Evolutionary conservation across 2,113 vertebrate species (phyloP).

Genomic region (Callorhinus ursinus): DNA sequence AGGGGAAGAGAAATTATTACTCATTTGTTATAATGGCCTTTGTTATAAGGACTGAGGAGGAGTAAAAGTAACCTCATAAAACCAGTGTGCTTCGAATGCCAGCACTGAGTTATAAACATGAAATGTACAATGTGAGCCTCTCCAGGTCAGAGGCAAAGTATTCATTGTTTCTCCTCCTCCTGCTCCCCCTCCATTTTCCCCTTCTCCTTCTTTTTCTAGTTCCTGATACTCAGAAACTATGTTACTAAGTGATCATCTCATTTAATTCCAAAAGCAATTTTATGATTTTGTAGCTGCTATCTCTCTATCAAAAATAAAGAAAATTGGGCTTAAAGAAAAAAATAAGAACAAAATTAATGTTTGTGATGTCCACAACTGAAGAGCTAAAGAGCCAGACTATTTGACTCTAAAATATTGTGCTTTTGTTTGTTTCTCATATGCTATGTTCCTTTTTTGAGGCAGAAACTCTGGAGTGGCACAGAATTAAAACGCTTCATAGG

Average conservation of each 20-base stretch:
- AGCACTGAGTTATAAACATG: accelerated
- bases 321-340: neutral
- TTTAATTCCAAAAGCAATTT: neutral
- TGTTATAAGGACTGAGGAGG: neutral
- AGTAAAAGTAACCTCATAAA: neutral
- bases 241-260: neutral
- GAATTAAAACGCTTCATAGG: neutral
- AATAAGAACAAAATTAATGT: neutral
- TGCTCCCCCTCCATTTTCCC: neutral
- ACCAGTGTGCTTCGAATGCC: neutral
- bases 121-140: neutral
- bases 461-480: neutral
- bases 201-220: neutral
- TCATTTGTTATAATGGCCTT: neutral
- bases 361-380: neutral
- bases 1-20: neutral
- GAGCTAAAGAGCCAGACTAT: neutral
- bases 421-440: neutral
- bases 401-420: neutral
- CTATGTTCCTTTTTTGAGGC: neutral
- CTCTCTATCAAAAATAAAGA: neutral
- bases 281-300: neutral
- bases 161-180: neutral
- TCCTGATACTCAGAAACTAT: neutral
- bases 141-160: neutral